Conservation (phyloP, 2,113 vertebrate species). For the Neodon shergylaensis region DNA sequence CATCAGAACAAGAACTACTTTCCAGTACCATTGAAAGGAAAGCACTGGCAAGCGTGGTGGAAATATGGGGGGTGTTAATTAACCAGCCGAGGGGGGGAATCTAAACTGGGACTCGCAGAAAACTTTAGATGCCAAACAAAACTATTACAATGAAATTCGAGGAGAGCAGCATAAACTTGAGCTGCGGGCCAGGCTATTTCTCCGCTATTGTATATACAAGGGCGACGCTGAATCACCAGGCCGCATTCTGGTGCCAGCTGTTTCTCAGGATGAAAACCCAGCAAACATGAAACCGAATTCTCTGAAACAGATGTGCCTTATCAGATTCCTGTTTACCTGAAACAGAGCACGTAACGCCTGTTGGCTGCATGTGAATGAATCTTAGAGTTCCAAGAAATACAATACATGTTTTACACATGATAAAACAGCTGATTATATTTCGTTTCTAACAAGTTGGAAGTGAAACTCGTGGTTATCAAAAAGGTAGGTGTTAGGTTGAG, state of each 20-base stretch:
- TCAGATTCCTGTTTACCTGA: background rate
- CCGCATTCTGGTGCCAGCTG: background rate
- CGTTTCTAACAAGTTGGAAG: background rate
- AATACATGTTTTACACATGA: background rate
- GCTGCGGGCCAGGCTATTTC: background rate
- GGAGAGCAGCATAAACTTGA: constrained; percentile 58
- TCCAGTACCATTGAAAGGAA: constrained; percentile 42
- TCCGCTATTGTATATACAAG: background rate
- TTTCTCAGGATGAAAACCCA: constrained; percentile 25
- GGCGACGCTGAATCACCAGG: background rate
- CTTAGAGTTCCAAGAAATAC: constrained; percentile 18
- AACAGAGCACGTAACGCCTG: background rate
- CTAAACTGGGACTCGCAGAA: constrained; percentile 47
- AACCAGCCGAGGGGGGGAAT: constrained; percentile 31
- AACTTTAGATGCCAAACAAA: constrained; percentile 67
- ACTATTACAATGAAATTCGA: constrained; percentile 62
- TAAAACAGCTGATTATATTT: background rate
- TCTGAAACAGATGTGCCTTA: background rate
- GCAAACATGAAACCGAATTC: background rate
- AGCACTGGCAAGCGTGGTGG: constrained; percentile 59
- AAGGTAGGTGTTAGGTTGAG: background rate
- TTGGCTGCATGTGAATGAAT: background rate
- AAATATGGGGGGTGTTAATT: constrained; percentile 68
- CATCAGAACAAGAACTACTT: constrained; percentile 58
- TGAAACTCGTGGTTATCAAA: background rate